phyloP scores from a whole-genome alignment of 2,888 invertebrate species.

The Rhyacophila evoluta region DNA sequence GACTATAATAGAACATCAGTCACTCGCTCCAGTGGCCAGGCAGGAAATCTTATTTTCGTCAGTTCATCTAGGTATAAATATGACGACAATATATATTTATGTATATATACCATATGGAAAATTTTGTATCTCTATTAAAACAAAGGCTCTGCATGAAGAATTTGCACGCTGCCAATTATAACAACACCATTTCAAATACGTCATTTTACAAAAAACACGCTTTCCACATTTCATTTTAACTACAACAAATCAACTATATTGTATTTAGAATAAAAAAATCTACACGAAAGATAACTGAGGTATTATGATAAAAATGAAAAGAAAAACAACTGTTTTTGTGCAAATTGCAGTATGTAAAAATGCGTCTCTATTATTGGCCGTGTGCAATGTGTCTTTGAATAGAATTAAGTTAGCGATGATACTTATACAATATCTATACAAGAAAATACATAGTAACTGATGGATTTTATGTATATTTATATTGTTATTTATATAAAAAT shows the following conservation, averaged over 20 bases:
- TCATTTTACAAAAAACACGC: too few species aligned
- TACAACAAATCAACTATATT: too few species aligned
- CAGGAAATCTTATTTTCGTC: conserved; percentile 35
- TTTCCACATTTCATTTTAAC: too few species aligned
- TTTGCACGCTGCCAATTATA: too few species aligned
- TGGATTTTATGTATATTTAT: conserved; percentile 42
- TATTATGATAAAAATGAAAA: too few species aligned
- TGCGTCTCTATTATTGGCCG: too few species aligned
- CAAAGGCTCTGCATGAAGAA: conserved; percentile 36
- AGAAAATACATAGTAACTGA: conserved; percentile 52
- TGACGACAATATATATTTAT: conserved; percentile 24
- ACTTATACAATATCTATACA: conserved; percentile 53
- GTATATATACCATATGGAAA: conserved; percentile 25
- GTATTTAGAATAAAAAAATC: too few species aligned
- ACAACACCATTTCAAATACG: too few species aligned
- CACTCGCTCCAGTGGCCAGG: conserved; percentile 36
- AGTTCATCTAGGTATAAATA: conserved; percentile 42
- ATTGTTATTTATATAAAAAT: conserved; percentile 46
- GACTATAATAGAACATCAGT: conserved; percentile 34
- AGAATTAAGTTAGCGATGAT: conserved; percentile 47
- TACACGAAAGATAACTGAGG: too few species aligned
- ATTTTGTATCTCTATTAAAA: conserved; percentile 35
- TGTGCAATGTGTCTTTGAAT: conserved; percentile 40
- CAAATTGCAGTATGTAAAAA: too few species aligned
- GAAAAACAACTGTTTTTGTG: too few species aligned